Conservation (phyloP, 2,113 vertebrate species). For the Microcebus lehilahytsara region DNA sequence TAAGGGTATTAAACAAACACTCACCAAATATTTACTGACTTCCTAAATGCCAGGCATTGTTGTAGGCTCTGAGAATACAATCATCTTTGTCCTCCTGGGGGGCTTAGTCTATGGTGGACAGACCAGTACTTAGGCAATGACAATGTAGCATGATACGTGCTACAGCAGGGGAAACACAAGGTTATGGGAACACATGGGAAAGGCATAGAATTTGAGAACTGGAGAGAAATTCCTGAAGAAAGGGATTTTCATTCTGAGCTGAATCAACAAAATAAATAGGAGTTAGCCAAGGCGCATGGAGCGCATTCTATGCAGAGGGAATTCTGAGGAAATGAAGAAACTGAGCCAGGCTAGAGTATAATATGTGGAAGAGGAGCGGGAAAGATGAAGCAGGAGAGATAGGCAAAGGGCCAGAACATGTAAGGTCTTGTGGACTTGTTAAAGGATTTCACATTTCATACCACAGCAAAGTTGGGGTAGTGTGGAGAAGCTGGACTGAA, state of each 20-base stretch:
- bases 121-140: not conserved
- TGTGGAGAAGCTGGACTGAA: not conserved
- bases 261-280: not conserved
- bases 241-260: not conserved
- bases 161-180: not conserved
- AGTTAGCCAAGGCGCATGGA: not conserved
- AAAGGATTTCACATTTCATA: not conserved
- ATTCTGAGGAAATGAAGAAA: not conserved
- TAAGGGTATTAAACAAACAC: not conserved
- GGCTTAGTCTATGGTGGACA: not conserved
- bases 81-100: not conserved
- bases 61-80: not conserved
- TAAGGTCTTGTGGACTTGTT: not conserved
- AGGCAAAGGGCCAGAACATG: not conserved
- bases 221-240: not conserved
- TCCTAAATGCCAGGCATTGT: not conserved
- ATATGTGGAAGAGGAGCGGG: not conserved
- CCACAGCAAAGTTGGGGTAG: not conserved
- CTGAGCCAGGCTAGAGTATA: not conserved
- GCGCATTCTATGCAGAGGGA: not conserved
- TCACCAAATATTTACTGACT: not conserved
- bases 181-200: not conserved
- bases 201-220: not conserved
- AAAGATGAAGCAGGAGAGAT: not conserved
- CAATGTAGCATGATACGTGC: not conserved